Percentiles rank a stretch among this genome's conserved stretches.
Conservation (phyloP, 2,113 vertebrate genomes). For the Alectura lathami region DNA sequence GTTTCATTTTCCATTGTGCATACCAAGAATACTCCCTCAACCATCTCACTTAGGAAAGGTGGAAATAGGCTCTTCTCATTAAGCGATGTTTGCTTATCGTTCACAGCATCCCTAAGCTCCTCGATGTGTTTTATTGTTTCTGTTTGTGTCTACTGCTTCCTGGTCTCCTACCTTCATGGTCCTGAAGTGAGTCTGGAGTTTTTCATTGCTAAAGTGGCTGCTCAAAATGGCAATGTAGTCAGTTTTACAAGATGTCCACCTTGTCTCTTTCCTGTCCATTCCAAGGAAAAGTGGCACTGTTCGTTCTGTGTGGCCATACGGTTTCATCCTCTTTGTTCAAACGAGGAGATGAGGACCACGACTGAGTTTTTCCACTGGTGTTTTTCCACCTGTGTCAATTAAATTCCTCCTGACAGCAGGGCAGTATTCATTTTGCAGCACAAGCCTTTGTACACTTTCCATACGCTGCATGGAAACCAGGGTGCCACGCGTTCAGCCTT, state of each 20-base stretch:
- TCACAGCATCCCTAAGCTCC: neutral
- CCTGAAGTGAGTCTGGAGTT: neutral
- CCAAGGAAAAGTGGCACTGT: neutral
- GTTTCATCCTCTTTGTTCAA: neutral
- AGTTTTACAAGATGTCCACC: neutral
- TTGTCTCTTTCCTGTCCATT: neutral
- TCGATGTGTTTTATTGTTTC: neutral
- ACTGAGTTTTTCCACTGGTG: neutral
- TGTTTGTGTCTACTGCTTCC: neutral
- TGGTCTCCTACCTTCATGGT: neutral
- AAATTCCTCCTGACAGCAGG: neutral
- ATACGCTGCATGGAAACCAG: neutral
- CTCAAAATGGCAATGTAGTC: neutral
- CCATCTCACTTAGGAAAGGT: neutral
- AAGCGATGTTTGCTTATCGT: neutral
- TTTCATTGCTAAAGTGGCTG: neutral
- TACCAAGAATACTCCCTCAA: neutral
- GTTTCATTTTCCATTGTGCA: neutral
- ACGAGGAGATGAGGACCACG: neutral
- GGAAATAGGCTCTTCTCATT: neutral
- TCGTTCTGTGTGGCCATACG: neutral
- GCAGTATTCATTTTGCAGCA: neutral
- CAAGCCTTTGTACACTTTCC: neutral
- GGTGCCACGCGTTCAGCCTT: neutral
- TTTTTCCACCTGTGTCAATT: neutral